Conservation (phyloP, 2,888 invertebrate genomes). For the Ecliptopera silaceata region DNA sequence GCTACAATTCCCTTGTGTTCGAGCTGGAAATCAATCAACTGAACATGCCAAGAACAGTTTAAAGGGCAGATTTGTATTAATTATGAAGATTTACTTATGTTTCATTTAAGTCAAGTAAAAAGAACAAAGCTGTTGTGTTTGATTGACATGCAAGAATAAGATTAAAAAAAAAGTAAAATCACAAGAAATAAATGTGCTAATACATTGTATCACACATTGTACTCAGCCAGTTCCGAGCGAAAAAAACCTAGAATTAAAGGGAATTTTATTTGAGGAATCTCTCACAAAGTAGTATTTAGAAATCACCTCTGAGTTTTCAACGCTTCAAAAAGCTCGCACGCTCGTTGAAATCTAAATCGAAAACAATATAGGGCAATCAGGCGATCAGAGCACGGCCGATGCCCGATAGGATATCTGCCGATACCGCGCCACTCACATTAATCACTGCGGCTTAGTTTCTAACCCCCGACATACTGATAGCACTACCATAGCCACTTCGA, state of each 20-base stretch:
- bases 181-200: too few species aligned
- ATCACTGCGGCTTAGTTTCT: slow-evolving; percentile 52
- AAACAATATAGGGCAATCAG: slow-evolving; percentile 45
- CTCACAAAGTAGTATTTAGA: background rate
- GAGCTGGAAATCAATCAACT: slow-evolving; percentile 17
- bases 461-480: slow-evolving; percentile 36
- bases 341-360: slow-evolving; percentile 35
- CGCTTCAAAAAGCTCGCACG: slow-evolving; percentile 20
- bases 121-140: too few species aligned
- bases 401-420: slow-evolving; percentile 40
- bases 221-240: too few species aligned
- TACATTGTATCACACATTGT: too few species aligned
- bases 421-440: slow-evolving; percentile 50
- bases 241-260: too few species aligned
- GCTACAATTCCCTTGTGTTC: slow-evolving; percentile 7
- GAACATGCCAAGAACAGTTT: slow-evolving; percentile 5
- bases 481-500: background rate
- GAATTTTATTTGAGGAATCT: too few species aligned
- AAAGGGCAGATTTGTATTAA: slow-evolving; percentile 1
- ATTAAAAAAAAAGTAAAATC: too few species aligned
- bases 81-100: background rate
- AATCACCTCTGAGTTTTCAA: background rate
- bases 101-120: too few species aligned
- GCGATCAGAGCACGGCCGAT: slow-evolving; percentile 32
- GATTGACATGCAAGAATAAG: too few species aligned